Conservation (phyloP, 1,140 invertebrate species). For the Pollicipes pollicipes region DNA sequence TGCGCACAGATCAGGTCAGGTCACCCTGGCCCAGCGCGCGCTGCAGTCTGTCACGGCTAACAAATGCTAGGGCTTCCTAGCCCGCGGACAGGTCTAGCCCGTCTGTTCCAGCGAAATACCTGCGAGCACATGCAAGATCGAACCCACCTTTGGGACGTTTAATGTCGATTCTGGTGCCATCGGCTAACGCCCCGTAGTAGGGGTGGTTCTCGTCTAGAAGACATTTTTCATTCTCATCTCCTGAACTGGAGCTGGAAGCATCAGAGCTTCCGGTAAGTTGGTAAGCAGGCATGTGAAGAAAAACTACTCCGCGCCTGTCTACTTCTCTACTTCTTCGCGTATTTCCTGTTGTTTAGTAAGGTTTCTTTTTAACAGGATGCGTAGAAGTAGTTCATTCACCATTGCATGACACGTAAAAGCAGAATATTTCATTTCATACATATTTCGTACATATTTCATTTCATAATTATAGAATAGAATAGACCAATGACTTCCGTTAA, state of each 20-base stretch:
- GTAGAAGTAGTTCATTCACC: neutral
- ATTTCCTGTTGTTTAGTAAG: too few relatives aligned
- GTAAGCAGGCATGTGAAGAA: neutral
- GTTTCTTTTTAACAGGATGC: too few relatives aligned
- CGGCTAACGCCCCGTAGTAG: neutral
- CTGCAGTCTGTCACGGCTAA: neutral
- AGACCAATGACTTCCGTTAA: too few relatives aligned
- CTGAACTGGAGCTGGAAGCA: neutral
- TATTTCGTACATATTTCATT: too few relatives aligned
- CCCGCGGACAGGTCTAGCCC: neutral
- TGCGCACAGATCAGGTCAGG: too few relatives aligned
- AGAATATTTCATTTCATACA: neutral
- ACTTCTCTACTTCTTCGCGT: too few relatives aligned
- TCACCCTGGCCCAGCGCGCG: too few relatives aligned
- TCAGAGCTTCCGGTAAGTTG: neutral
- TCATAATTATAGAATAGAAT: too few relatives aligned
- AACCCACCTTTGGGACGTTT: neutral
- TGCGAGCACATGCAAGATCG: neutral
- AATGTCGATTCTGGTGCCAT: neutral
- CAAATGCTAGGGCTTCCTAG: neutral
- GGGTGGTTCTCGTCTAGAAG: slow-evolving; percentile 3
- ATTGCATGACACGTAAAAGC: neutral
- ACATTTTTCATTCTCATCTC: neutral
- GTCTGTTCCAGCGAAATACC: neutral
- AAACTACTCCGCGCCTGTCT: neutral